Evolutionary conservation across 1,140 invertebrate genomes (phyloP), one percentile per base, ranked within the genome.

Genomic region (Saccostrea cuccullata): DNA sequence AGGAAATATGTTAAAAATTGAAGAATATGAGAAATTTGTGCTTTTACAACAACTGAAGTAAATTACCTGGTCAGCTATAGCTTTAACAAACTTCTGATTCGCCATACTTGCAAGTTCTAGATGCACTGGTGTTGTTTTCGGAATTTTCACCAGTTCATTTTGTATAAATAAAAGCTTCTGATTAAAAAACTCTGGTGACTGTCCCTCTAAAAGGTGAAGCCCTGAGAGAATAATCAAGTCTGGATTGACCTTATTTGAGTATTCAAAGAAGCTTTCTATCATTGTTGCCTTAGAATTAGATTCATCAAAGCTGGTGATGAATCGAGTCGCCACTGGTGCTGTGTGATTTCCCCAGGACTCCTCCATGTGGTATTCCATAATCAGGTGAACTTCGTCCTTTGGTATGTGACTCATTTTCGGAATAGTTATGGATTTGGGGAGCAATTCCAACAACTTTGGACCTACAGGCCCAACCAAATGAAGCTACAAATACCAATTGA

Each of bases 341-440:
- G 91, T 91, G 87, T 91, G 84, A 64, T 92, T 87, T 8, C 94
- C 95, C 91, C 95, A 95, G 26, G 90, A 92, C 70, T 96, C 95
- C 17, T 94, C 94, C 26, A 95, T 93, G 83, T 94, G 92, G 87
- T 95, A 95, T 84, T 96, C 95, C 92, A 96, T 92, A 89, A 96
- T 96, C 11, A 96, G 92, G 90, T 96, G 95, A 36, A 95, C 90
- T 88, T 96, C 95, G 91, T 96, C 95, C 30, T 93, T 87, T n/a
- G 92, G 82, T 67, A 94, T 93, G 55, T 91, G 90, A 82, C 92
- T 95, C 82, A 88, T 86, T 73, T 91, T 58, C 47, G 92, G 92
- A 86, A 95, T 91, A 40, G 87, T 77, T 30, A 96, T 92, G 55
- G 92, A 90, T 26, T 92, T 89, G 83, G 95, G 93, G 30, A 96